A percentile compares a stretch with the other conserved stretches of the same genome.
These are phyloP conservation scores for Leptosomus discolor DNA, from an alignment of 2,113 vertebrate genomes.

Conservation along the genomic window DNA sequence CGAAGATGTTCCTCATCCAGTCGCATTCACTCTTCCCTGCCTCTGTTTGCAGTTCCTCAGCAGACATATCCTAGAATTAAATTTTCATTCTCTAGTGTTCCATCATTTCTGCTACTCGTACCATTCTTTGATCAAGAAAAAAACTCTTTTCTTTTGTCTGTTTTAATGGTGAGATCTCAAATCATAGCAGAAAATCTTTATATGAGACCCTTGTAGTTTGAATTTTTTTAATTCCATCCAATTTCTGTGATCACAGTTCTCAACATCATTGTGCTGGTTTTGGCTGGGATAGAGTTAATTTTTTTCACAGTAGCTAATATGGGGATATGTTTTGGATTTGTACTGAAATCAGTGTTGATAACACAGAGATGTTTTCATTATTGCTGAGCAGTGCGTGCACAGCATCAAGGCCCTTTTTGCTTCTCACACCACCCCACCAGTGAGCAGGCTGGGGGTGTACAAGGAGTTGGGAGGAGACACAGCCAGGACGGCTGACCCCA, in stretches of 20 bases:
- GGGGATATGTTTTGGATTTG: neutral
- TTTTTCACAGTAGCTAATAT: neutral
- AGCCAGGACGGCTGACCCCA: neutral
- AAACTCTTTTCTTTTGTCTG: neutral
- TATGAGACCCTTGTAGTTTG: neutral
- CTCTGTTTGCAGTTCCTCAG: neutral
- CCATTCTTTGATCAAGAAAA: neutral
- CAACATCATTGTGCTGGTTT: neutral
- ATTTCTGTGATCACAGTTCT: neutral
- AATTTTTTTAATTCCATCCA: neutral
- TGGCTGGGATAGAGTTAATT: neutral
- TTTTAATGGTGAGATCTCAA: neutral
- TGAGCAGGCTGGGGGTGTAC: neutral
- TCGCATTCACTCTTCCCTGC: neutral
- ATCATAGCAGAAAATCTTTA: neutral
- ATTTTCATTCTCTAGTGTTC: neutral
- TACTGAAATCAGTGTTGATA: neutral
- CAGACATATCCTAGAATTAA: neutral
- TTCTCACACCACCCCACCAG: neutral
- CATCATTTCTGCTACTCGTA: neutral
- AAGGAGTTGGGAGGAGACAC: neutral
- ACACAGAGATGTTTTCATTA: neutral
- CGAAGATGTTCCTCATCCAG: neutral
- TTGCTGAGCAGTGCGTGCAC: neutral
- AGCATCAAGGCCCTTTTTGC: neutral